Evolutionary conservation across 2,888 invertebrate species (phyloP), one percentile per base, ranked within the genome.

Genomic region (Brachylomia viminalis): DNA sequence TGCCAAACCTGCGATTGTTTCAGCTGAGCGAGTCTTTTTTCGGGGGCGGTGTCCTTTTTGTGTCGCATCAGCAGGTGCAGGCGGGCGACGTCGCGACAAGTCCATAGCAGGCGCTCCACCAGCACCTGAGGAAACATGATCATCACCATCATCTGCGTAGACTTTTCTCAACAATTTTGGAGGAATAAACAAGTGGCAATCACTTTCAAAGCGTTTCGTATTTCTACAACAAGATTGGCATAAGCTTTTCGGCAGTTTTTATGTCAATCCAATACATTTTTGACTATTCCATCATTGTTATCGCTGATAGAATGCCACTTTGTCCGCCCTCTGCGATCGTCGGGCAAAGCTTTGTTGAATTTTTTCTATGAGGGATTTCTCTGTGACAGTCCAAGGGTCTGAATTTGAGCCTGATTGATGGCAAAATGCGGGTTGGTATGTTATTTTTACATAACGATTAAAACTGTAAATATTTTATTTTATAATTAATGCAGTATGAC

Each of bases 71-170:
- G 93, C 73, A 97, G 92, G 91, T 97, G 97, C 68, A 98, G 95
- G 67, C 92, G 94, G 61, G 94, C 92, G 45, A 98, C 91, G 33
- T 96, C 97, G 5, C 97, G 97, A 87, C 97, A 97, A 30, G 97
- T 97, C 82, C 97, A 94, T 49, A 98, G 94, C 59, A 98, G 92
- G 87, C 98, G 97, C 92, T 98, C 98, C 52, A 98, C 96, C 49
- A 98, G 92, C 68, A 93, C 92, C 93, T 93, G 78, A 10, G 42
- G 42, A 42, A 38, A 42, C 42, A 42, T 42, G 42, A 42, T 8
- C 42, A 42, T 6, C 42, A 42, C 42, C 42, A 42, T 42, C 42
- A 38, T 5, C 38, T 2, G 38, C 2, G 38, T 38, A 38, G 38
- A 2, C 5, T 38, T 38, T 38, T 38, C 38, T 38, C 38, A 38